Conservation (phyloP, 2,888 invertebrate species). For the Noctua pronuba region DNA sequence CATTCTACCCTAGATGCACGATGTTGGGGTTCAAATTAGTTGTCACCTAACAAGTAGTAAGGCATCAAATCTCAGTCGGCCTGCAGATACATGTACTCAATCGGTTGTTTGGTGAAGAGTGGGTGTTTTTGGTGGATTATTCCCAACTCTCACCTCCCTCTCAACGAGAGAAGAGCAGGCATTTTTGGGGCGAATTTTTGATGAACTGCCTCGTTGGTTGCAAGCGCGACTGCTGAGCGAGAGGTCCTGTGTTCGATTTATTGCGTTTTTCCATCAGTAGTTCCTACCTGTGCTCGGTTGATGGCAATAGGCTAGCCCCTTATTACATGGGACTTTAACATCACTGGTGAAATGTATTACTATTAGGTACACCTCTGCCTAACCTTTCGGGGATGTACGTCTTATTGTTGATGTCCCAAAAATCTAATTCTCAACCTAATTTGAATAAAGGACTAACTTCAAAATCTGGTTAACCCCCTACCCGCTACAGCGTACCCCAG, state of each 20-base stretch:
- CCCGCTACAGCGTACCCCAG: slow-evolving; percentile 54
- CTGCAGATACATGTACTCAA: not conserved
- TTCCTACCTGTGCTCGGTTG: too few species aligned
- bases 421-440: not conserved
- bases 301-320: too few species aligned
- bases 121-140: not conserved
- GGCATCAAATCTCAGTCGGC: not conserved
- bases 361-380: too few species aligned
- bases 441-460: not conserved
- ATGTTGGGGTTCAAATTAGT: not conserved
- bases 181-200: not conserved
- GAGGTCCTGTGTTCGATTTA: too few species aligned
- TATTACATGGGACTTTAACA: too few species aligned
- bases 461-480: not conserved
- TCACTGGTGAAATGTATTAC: too few species aligned
- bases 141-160: too few species aligned
- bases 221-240: too few species aligned
- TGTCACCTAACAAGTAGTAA: not conserved
- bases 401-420: not conserved
- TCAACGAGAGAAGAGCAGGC: too few species aligned
- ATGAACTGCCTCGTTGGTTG: too few species aligned
- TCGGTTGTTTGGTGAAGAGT: not conserved
- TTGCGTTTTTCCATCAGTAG: too few species aligned
- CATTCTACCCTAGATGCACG: not conserved
- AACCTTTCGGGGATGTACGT: not conserved